Evolutionary conservation across 2,888 invertebrate genomes (phyloP), one percentile per base, ranked within the genome.

Genomic region (Pyrrhosoma nymphula): DNA sequence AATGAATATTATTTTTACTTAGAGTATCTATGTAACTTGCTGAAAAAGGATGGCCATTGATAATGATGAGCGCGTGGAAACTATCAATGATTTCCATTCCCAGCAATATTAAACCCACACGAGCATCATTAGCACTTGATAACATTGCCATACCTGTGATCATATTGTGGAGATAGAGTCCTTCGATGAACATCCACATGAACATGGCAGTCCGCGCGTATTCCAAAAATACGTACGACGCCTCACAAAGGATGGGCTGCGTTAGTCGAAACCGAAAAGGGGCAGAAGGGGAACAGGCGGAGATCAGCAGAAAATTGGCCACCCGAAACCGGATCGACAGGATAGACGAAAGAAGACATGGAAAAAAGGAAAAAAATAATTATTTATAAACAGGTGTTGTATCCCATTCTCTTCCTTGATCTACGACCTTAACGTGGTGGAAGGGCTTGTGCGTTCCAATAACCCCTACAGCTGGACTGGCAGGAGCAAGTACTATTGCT

Each of bases 141-240:
- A 14, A 12, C 23, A 60, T 75, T 30, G 47, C 35, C 96, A 97
- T 95, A 98, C 97, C 97, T 30, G 99, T 98, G 82, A 99, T 98
- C 97, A 99, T 98, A 96, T 98, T 98, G 97, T 99, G 98, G 55
- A 99, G 97, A 96, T 99, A 99, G 26, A 99, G 97, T 0, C 99
- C 99, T 97, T 99, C 99, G 95, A 99, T 98, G 96, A 99, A 98
- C 99, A 99, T 99, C 99, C 99, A 99, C 98, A 98, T 98, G 96
- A 99, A 99, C 98, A 99, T 99, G 0, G 98, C 98, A 0, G 99
- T 98, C 96, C 98, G 98, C 0, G 98, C 98, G 96, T 99, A 99
- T 96, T 99, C 99, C 96, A 99, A 97, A 0, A 99, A 97, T 0
- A 98, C 97, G 97, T 98, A 98, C 95, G 98, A 98, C 0, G 97